phyloP scores from a whole-genome alignment of 2,888 invertebrate species.

The Microplitis manilae region DNA sequence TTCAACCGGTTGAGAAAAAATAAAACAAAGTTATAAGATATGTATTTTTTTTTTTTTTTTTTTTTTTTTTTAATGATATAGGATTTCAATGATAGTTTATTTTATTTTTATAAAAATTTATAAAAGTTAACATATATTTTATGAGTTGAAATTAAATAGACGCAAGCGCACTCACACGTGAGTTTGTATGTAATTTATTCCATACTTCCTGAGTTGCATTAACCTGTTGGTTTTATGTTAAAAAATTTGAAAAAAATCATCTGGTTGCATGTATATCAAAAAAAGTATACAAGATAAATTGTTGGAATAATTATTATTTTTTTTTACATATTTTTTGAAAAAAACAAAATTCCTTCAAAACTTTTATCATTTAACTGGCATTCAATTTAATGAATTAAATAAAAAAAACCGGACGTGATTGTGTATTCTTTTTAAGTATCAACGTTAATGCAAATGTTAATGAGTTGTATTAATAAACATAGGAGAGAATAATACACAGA shows the following conservation, averaged over 20 bases:
- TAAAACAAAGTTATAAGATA: not conserved
- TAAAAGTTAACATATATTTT: too few relatives aligned
- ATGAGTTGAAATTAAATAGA: not conserved
- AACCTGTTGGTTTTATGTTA: not conserved
- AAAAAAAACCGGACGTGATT: constrained; percentile 13
- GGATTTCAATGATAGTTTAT: too few relatives aligned
- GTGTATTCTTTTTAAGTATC: constrained; percentile 1
- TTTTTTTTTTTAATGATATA: too few relatives aligned
- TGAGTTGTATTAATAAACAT: constrained; percentile 1
- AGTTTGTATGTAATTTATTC: not conserved
- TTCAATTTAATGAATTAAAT: too few relatives aligned
- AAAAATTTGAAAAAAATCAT: not conserved
- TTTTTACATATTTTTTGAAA: not conserved
- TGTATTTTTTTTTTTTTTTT: too few relatives aligned
- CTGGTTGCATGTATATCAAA: too few relatives aligned
- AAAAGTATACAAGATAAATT: too few relatives aligned
- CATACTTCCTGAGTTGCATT: not conserved
- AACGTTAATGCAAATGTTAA: constrained; percentile 2
- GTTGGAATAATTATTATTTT: not conserved
- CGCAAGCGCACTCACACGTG: not conserved
- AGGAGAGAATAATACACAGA: not conserved
- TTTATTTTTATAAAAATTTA: too few relatives aligned
- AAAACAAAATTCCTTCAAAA: not conserved
- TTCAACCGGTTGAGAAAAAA: not conserved
- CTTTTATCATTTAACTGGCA: not conserved